Evolutionary conservation across 1,140 invertebrate species (phyloP), one percentile per base, ranked within the genome.

Genomic region (Cotesia typhae): DNA sequence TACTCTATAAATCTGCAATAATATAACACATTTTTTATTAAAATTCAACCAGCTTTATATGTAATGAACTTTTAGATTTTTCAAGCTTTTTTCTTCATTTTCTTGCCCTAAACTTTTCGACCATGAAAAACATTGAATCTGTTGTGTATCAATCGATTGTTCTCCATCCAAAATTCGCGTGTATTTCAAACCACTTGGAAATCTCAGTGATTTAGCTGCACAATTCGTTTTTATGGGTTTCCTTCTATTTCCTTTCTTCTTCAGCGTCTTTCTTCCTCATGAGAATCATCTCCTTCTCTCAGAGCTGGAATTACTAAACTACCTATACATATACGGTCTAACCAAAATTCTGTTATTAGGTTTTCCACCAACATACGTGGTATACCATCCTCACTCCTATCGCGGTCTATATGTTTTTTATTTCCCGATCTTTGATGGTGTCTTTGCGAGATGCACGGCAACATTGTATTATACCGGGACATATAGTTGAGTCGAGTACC

Each of bases 201-300:
- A 78, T 73, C 63, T 70, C 57, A 38, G 72, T 77, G 78, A 82
- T 82, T 80, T 78, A 80, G 73, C 67, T 71, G 63, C 61, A 76
- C 74, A 72, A 80, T 76, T 80, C 69, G 76, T 71, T 77, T 78
- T 81, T 77, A 79, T 77, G 75, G 79, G 35, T 60, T 76, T 74
- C 70, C 63, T 61, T 53, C 70, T 59, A 38, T 57, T 38, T 59
- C 55, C 52, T 55, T 74, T 53, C 38, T 72, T 28, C 17, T 65
- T 59, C n/a, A 20, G 17, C 5, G 47, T 36, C 17, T 71, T 36
- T 74, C 47, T 72, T 74, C 38, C 72, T 37, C 17, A 20, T 59
- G 14, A 12, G 59, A 68, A 68, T 57, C 3, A 51, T 59, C 59
- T 66, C 52, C 38, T 70, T 63, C 47, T 28, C 3, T 28, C 28